A percentile compares a stretch with the other conserved stretches of the same genome.
phyloP scores from a whole-genome alignment of 35 echinoderm and acorn worm species.

The Apostichopus japonicus region DNA sequence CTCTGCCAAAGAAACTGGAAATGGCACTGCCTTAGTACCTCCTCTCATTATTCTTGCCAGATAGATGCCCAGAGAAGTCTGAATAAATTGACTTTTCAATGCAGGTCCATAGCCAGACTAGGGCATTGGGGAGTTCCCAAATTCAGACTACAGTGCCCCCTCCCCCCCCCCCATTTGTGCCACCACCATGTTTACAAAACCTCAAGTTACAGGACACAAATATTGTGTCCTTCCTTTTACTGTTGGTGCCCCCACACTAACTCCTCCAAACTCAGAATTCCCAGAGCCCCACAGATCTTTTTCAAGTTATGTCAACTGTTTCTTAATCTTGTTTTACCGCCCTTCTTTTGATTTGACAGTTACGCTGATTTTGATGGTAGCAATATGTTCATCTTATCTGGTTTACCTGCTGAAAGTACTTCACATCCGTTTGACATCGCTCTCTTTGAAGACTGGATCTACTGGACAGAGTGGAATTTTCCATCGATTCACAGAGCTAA shows the following conservation, averaged over 20 bases:
- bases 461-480: constrained; percentile 94
- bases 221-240: too few species aligned
- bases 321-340: background rate
- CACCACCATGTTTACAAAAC: too few species aligned
- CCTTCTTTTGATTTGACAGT: constrained; percentile 20
- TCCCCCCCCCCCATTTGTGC: too few species aligned
- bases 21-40: too few species aligned
- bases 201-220: too few species aligned
- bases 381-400: constrained; percentile 39
- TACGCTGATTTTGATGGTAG: constrained; percentile 44
- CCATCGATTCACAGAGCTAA: constrained; percentile 35
- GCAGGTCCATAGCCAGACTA: too few species aligned
- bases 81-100: too few species aligned
- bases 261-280: background rate
- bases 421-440: constrained; percentile 93
- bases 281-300: background rate
- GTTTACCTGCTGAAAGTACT: constrained; percentile 26
- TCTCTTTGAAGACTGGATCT: constrained; percentile 87
- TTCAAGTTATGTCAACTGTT: background rate
- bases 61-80: too few species aligned
- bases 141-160: too few species aligned
- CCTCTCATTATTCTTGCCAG: too few species aligned
- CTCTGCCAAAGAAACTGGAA: too few species aligned
- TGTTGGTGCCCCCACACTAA: background rate
- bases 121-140: too few species aligned